Conservation (phyloP, 2,888 invertebrate genomes). For the Graphium colonna region DNA sequence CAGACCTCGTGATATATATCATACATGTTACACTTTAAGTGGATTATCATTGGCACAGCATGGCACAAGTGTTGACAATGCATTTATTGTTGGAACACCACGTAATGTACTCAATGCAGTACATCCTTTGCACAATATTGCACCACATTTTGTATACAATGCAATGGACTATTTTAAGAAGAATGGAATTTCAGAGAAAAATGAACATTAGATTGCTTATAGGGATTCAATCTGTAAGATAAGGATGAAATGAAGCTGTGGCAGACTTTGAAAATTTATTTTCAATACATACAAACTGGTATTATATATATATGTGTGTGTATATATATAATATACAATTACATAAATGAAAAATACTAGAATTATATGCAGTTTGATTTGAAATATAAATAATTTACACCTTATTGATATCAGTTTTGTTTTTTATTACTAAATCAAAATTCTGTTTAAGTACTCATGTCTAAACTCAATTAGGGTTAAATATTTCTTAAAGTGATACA, state of each 20-base stretch:
- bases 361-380: background rate
- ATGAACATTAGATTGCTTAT: background rate
- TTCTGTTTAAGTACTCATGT: background rate
- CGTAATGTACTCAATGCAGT: slow-evolving; percentile 86
- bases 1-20: slow-evolving; percentile 94
- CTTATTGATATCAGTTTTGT: background rate
- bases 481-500: no score
- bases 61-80: slow-evolving; percentile 66
- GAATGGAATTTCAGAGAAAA: slow-evolving; percentile 62
- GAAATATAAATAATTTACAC: background rate
- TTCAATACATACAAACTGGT: slow-evolving; percentile 12
- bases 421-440: background rate
- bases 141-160: slow-evolving; percentile 81
- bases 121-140: slow-evolving; percentile 92
- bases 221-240: background rate
- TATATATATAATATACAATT: no score
- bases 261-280: background rate
- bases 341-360: no score
- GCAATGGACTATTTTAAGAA: slow-evolving; percentile 73
- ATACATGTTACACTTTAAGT: slow-evolving; percentile 97
- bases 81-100: slow-evolving; percentile 82
- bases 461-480: background rate
- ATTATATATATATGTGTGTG: no score
- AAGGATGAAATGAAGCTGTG: background rate
- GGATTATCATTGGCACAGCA: slow-evolving; percentile 97